These are phyloP conservation scores for Dipodomys spectabilis DNA, from an alignment of 2,113 vertebrate genomes.

Conservation along the genomic window DNA sequence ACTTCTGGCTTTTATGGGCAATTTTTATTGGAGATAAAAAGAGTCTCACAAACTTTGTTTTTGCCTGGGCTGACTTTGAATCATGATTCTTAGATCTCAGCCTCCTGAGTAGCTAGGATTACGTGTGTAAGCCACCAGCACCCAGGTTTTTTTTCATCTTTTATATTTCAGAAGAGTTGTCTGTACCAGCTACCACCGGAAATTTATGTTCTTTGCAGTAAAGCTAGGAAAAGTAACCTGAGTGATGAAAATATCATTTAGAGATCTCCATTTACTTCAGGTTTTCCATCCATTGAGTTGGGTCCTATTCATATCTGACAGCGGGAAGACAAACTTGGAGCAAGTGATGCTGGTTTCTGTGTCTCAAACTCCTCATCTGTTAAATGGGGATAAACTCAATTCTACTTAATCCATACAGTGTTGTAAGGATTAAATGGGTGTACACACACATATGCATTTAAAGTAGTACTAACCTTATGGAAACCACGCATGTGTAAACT, in stretches of 20 bases:
- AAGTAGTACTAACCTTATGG: neutral
- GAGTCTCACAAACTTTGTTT: too few relatives aligned
- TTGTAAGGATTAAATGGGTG: neutral
- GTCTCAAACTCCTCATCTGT: neutral
- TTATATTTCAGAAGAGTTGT: neutral
- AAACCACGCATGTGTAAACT: neutral
- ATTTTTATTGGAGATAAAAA: too few relatives aligned
- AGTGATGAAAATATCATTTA: neutral
- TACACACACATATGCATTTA: neutral
- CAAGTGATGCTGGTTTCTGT: neutral
- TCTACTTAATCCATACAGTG: neutral
- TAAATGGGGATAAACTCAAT: neutral
- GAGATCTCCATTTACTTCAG: neutral
- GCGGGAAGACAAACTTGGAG: neutral
- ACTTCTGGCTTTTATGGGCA: too few relatives aligned
- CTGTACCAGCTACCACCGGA: neutral
- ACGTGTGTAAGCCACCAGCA: too few relatives aligned
- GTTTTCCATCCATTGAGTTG: neutral
- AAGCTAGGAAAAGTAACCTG: neutral
- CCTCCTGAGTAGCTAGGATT: too few relatives aligned
- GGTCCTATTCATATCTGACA: neutral
- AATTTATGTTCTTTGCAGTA: neutral
- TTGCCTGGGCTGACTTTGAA: too few relatives aligned
- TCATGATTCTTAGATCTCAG: too few relatives aligned
- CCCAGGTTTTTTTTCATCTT: neutral